Conservation (phyloP, 2,113 vertebrate genomes). For the Triplophysa dalaica region DNA sequence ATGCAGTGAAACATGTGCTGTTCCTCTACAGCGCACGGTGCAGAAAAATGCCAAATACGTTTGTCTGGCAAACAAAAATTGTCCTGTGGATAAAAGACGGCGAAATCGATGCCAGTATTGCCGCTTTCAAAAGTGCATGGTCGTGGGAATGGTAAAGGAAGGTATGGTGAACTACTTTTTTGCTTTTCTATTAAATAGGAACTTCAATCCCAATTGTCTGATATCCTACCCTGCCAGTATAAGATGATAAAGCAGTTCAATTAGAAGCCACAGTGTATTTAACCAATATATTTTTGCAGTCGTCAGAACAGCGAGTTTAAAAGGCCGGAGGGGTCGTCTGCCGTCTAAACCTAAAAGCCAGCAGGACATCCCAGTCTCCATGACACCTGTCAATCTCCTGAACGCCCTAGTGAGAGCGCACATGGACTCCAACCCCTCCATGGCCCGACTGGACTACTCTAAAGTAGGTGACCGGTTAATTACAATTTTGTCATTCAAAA, state of each 20-base stretch:
- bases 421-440: conserved; percentile 90
- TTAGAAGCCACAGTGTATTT: neutral
- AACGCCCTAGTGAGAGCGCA: conserved; percentile 91
- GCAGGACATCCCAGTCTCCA: conserved; percentile 82
- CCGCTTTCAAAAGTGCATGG: conserved; percentile 93
- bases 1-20: conserved; percentile 25
- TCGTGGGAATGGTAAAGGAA: conserved; percentile 96
- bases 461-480: conserved; percentile 77
- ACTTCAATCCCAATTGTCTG: no score
- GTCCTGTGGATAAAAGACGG: conserved; percentile 91
- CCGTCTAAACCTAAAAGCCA: conserved; percentile 91
- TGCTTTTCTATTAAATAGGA: no score
- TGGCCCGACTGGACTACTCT: conserved; percentile 90
- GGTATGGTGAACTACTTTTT: conserved; percentile 71
- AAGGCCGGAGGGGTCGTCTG: conserved; percentile 91
- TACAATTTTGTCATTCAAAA: no score
- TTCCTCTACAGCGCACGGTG: conserved; percentile 83
- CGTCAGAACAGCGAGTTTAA: conserved; percentile 91
- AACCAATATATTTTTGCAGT: conserved; percentile 71
- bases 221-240: no score
- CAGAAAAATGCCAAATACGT: conserved; percentile 98
- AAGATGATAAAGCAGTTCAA: no score
- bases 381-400: conserved; percentile 84
- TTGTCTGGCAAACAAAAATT: conserved; percentile 92
- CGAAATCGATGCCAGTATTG: conserved; percentile 93